Conservation (phyloP, 2,113 vertebrate genomes). For the Gambusia holbrooki region DNA sequence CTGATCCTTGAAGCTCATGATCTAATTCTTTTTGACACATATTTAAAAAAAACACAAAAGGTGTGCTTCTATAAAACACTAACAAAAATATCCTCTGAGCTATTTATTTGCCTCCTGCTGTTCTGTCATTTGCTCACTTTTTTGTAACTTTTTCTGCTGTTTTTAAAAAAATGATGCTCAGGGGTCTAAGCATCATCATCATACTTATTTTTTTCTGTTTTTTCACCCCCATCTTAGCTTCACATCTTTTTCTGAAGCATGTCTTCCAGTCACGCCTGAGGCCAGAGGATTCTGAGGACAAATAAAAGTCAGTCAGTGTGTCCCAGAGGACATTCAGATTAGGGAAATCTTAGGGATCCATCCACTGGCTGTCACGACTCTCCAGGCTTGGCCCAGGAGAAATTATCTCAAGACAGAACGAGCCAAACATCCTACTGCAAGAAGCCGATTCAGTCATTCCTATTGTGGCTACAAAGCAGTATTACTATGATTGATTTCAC, state of each 20-base stretch:
- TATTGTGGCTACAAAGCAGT: not conserved
- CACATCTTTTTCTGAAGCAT: conserved; percentile 5
- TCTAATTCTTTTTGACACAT: not conserved
- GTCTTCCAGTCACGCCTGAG: conserved; percentile 17
- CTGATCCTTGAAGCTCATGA: too few relatives aligned
- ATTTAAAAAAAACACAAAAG: not conserved
- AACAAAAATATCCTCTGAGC: not conserved
- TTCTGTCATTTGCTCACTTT: not conserved
- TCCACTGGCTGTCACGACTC: conserved; percentile 26
- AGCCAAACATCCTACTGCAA: not conserved
- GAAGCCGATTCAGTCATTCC: not conserved
- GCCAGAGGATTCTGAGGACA: conserved; percentile 12
- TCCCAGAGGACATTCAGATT: conserved; percentile 16
- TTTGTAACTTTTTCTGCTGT: not conserved
- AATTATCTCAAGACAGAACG: conserved; percentile 3
- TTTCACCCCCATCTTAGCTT: not conserved
- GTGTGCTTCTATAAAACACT: not conserved
- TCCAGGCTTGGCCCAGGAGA: conserved; percentile 10
- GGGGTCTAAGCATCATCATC: not conserved
- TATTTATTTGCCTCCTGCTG: not conserved
- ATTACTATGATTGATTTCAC: not conserved
- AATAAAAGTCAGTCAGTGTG: conserved; percentile 10
- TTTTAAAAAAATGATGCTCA: not conserved
- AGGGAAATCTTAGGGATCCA: conserved; percentile 24
- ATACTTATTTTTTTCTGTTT: not conserved